Evolutionary conservation across 2,797 vertebrate species (phyloP), one percentile per base, ranked within the genome.

Genomic region (Antennarius maculatus): DNA sequence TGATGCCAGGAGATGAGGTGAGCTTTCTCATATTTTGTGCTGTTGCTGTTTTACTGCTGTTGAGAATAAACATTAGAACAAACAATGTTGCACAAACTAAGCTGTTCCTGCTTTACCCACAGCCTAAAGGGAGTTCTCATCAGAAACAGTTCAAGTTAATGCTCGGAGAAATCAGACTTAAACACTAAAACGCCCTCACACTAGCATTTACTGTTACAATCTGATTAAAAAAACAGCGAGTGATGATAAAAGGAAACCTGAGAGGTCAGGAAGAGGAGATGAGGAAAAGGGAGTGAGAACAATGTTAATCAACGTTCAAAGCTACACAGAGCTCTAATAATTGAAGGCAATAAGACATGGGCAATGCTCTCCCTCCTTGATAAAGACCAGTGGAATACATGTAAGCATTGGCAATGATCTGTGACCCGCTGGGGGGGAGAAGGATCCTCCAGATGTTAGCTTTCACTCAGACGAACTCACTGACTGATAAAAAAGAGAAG

Each of bases 381-480:
- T 6, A 69, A 34, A 34, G 31, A 34, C 31, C 31, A 34, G 3
- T 8, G 31, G 31, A 34, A 34, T 8, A 34, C 31, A 34, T 34
- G 31, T 23, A 23, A 23, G 23, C 23, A 23, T 76, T 49, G 18
- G 28, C 17, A 71, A 65, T 63, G 54, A 61, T 23, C 54, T 74
- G 51, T 43, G 54, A 27, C 41, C 8, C 13, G 28, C n/a, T 15
- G 13, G n/a, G 14, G 47, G 39, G 55, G 41, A 29, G 45, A 58
- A 17, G 57, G 53, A 39, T 61, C 50, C 43, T 74, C 46, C 55
- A 66, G 50, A 77, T 74, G 57, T 61, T 51, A 16, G 39, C 49
- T 77, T 74, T 80, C n/a, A 61, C 57, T 70, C 63, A 76, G 61
- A 67, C 56, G 68, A 78, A 69, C 62, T 61, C 57, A 54, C 1